Percentiles rank a stretch among this genome's conserved stretches.
Conservation (phyloP, 2,888 invertebrate genomes). For the Onchidella celtica region DNA sequence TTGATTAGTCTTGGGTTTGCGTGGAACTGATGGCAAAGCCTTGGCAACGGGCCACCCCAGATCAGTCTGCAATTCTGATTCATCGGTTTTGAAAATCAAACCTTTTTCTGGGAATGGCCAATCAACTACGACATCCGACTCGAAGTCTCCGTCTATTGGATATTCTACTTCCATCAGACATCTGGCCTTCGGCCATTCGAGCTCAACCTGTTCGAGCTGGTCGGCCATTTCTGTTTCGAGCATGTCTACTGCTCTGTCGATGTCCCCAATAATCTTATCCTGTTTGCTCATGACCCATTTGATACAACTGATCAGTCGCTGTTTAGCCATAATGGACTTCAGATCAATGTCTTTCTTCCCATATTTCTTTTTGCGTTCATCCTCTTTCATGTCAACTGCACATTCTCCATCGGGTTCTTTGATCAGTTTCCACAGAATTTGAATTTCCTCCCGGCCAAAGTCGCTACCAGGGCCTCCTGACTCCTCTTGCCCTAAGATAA, state of each 20-base stretch:
- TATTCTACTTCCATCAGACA: background rate
- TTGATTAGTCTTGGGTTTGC: too few species aligned
- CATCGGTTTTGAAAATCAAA: background rate
- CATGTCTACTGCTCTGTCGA: background rate
- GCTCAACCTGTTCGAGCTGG: background rate
- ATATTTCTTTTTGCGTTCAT: too few species aligned
- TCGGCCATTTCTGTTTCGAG: background rate
- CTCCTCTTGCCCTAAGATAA: too few species aligned
- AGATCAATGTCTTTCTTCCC: background rate
- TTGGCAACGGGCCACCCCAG: background rate
- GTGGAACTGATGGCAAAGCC: background rate
- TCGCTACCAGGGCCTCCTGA: background rate
- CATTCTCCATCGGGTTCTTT: background rate
- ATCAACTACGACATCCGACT: background rate
- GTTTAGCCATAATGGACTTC: background rate
- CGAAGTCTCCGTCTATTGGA: background rate
- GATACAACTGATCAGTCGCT: background rate
- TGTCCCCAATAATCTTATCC: background rate
- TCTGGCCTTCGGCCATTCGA: background rate
- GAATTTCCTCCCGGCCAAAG: background rate
- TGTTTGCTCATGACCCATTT: background rate
- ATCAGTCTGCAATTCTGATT: background rate
- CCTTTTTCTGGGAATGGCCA: background rate
- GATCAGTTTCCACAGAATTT: background rate
- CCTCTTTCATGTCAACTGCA: background rate